These are phyloP conservation scores for Azemiops feae DNA, from an alignment of 2,113 vertebrate genomes.

Conservation along the genomic window DNA sequence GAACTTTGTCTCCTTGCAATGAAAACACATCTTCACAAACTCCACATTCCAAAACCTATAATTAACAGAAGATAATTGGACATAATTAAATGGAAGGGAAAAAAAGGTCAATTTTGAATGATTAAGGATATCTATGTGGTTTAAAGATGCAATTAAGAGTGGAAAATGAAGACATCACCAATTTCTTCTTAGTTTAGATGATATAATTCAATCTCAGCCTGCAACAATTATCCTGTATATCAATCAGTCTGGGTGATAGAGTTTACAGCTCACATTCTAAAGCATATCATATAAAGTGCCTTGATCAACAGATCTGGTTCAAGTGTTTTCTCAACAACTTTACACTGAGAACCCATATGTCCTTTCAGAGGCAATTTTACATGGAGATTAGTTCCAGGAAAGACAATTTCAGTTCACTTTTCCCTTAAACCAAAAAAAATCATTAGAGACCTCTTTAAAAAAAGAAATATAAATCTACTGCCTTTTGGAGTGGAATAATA, in stretches of 20 bases:
- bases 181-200: neutral
- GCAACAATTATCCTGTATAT: neutral
- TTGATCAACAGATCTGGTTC: neutral
- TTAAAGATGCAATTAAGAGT: neutral
- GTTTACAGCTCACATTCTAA: neutral
- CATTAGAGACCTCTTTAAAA: neutral
- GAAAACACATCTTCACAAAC: conserved; percentile 99
- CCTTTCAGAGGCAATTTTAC: neutral
- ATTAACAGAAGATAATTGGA: neutral
- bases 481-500: neutral
- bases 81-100: neutral
- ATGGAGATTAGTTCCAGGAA: neutral
- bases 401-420: neutral
- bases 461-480: neutral
- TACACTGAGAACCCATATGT: neutral
- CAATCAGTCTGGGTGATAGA: neutral
- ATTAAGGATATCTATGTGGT: neutral
- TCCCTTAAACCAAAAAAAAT: neutral
- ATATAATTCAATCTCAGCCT: neutral
- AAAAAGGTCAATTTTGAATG: neutral
- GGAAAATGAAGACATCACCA: neutral
- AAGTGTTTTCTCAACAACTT: neutral
- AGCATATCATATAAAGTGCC: neutral
- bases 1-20: conserved; percentile 96
- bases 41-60: conserved; percentile 93